Conservation (phyloP, 2,113 vertebrate species). For the Callospermophilus lateralis region DNA sequence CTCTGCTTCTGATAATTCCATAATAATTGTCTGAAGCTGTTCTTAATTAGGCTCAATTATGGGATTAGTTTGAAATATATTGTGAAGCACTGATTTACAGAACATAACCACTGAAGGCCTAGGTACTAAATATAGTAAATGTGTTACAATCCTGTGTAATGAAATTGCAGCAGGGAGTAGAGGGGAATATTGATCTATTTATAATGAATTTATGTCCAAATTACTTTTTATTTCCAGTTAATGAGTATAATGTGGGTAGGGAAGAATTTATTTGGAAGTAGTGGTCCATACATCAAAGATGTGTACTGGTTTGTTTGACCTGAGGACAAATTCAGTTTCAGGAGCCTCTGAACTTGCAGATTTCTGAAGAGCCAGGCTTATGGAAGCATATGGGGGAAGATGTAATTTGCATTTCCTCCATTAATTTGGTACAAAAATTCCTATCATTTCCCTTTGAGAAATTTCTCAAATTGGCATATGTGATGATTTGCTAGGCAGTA, state of each 20-base stretch:
- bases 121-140: conserved; percentile 74
- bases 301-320: conserved; percentile 7
- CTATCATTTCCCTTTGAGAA: conserved; percentile 33
- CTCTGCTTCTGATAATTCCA: conserved; percentile 76
- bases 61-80: conserved; percentile 79
- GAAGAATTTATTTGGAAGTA: conserved; percentile 4
- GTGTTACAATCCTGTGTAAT: conserved; percentile 67
- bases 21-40: conserved; percentile 79
- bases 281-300: conserved; percentile 1
- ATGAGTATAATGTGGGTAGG: conserved; percentile 46
- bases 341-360: neutral
- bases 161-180: conserved; percentile 59
- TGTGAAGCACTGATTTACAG: conserved; percentile 79
- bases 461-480: neutral
- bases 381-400: neutral
- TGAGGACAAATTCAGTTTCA: neutral
- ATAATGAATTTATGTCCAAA: conserved; percentile 75
- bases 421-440: neutral
- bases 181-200: conserved; percentile 71
- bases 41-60: conserved; percentile 86
- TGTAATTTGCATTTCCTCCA: neutral
- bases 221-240: conserved; percentile 76
- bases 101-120: conserved; percentile 74
- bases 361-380: neutral
- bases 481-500: neutral